These are phyloP conservation scores for Sarcophaga subvicina DNA, from an alignment of 2,888 invertebrate genomes.

Conservation along the genomic window DNA sequence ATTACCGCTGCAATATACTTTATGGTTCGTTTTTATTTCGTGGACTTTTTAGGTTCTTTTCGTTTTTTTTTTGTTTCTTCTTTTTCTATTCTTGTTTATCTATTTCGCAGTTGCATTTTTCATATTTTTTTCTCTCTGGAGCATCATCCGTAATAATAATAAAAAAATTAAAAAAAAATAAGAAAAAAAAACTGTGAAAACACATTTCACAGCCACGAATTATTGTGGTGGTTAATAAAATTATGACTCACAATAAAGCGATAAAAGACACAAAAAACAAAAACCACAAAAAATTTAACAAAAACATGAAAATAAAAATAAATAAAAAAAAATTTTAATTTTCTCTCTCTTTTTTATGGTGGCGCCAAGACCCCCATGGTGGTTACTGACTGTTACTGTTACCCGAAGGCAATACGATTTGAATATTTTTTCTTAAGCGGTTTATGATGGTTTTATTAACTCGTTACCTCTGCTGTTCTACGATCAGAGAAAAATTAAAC, in stretches of 20 bases:
- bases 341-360: slow-evolving; percentile 60
- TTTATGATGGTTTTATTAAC: neutral
- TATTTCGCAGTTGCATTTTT: slow-evolving; percentile 55
- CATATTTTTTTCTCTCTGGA: slow-evolving; percentile 32
- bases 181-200: neutral
- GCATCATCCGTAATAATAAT: neutral
- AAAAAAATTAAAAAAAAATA: no score
- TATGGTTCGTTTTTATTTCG: slow-evolving; percentile 53
- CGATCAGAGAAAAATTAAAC: neutral
- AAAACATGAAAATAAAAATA: no score
- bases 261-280: slow-evolving; percentile 56
- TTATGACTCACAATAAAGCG: slow-evolving; percentile 68
- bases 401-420: neutral
- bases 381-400: slow-evolving; percentile 51
- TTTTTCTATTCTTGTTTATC: slow-evolving; percentile 48
- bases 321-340: neutral
- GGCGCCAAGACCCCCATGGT: slow-evolving; percentile 68
- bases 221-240: slow-evolving; percentile 67
- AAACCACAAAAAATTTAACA: neutral
- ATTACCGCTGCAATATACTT: slow-evolving; percentile 68
- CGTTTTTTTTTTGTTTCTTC: slow-evolving; percentile 1
- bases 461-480: neutral
- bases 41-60: slow-evolving; percentile 16
- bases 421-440: neutral
- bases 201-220: slow-evolving; percentile 28